Evolutionary conservation across 2,113 vertebrate genomes (phyloP).

Genomic region (Falco punctatus): DNA sequence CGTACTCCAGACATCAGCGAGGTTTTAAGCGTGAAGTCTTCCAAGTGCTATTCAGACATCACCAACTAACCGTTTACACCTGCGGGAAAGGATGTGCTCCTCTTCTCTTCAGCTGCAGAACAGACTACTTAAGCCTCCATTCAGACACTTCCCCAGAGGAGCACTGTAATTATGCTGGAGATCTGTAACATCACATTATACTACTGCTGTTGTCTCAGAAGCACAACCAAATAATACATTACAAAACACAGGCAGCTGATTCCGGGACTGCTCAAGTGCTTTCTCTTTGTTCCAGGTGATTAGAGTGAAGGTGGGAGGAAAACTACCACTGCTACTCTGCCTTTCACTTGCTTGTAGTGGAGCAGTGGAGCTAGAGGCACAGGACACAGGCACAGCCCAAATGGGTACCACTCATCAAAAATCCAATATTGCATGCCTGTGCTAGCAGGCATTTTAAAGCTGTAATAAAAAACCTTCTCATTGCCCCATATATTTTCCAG

Average conservation of each 20-base stretch:
- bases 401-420: background rate
- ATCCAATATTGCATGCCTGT: fast-evolving
- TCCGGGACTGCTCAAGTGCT: background rate
- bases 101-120: background rate
- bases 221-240: no score
- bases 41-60: background rate
- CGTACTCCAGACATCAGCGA: background rate
- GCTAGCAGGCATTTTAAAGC: background rate
- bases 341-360: background rate
- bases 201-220: background rate
- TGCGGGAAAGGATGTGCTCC: fast-evolving
- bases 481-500: background rate
- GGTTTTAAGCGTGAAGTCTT: no score
- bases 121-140: background rate
- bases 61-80: background rate
- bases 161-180: background rate
- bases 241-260: background rate
- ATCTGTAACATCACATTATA: background rate
- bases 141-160: background rate
- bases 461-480: background rate
- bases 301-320: background rate
- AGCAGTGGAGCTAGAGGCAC: background rate
- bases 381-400: fast-evolving
- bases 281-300: background rate
- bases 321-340: background rate